Base-by-base conservation (phyloP, 2,113 vertebrate species). In the Phalacrocorax aristotelis region DNA sequence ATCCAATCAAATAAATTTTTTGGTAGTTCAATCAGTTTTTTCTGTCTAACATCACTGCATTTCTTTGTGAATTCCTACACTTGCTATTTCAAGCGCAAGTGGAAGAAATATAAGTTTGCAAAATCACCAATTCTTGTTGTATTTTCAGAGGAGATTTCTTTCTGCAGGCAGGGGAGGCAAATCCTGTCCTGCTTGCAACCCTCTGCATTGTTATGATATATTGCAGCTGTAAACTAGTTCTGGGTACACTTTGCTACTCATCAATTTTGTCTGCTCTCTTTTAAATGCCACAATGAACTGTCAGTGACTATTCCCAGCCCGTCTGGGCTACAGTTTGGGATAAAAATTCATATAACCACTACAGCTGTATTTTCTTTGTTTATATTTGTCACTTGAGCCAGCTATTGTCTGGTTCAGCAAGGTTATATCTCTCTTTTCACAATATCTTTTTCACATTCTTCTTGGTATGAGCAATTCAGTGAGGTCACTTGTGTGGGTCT, bases 281-380 rank as follows among this genome's bases (percentile, higher is more conserved):
- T 87, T 89, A 95, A 95, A 95, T 87, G 61, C 46, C 87, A 62
- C 49, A 49, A 46, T 65, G 77, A 92, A 51, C 88, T 87, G 80
- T 46, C 72, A 89, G 23, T 81, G 88, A 93, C 36, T 79, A 87
- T 92, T 94, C 8, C 5, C 70, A 90, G n/a, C 15, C 57, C 82
- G 52, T 68, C 60, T 89, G 40, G 85, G 42, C 34, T 42, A 94
- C 36, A 61, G 18, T 51, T 91, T 48, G 42, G 60, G 34, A 23
- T 44, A 78, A 95, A 95, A 87, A 82, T 18, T 82, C 34, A 58
- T 57, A 23, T 48, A 89, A 82, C 52, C 29, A 10, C 74, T 90
- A 95, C 93, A 86, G 19, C 21, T 90, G 30, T 52, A 48, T 87
- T 95, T 92, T 90, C 71, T 88, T 86, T 91, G 66, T 76, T 90